Evolutionary conservation across 2,113 vertebrate genomes (phyloP).

Genomic region (Psilopogon haemacephalus): DNA sequence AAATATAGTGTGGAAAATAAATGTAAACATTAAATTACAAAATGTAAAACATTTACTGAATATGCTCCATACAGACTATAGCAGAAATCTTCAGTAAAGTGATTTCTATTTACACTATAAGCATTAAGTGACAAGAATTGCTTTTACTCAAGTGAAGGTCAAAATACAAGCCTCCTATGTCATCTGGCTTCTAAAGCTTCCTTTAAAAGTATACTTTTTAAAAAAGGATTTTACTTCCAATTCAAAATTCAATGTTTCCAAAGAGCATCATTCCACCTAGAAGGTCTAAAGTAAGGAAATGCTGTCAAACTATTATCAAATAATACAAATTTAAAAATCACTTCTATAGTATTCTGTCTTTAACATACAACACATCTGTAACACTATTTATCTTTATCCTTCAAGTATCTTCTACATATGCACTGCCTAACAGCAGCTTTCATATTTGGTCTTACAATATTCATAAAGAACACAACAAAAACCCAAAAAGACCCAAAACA

Average conservation of each 20-base stretch:
- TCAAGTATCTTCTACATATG: background rate
- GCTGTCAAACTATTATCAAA: background rate
- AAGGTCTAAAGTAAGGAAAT: background rate
- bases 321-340: background rate
- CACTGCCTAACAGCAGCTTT: background rate
- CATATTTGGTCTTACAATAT: background rate
- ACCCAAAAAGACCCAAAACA: background rate
- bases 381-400: background rate
- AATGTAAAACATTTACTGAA: background rate
- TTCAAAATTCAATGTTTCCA: background rate
- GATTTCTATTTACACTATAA: background rate
- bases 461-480: background rate
- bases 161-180: background rate
- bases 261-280: background rate
- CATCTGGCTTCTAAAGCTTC: background rate
- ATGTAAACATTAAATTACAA: background rate
- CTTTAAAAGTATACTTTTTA: background rate
- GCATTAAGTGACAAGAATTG: background rate
- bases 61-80: background rate
- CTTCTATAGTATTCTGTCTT: background rate
- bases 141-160: background rate
- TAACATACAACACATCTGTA: background rate
- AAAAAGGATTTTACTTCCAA: background rate
- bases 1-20: background rate
- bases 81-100: background rate